Evolutionary conservation across 2,797 vertebrate genomes (phyloP).

Genomic region (Percopsis omiscomaycus): DNA sequence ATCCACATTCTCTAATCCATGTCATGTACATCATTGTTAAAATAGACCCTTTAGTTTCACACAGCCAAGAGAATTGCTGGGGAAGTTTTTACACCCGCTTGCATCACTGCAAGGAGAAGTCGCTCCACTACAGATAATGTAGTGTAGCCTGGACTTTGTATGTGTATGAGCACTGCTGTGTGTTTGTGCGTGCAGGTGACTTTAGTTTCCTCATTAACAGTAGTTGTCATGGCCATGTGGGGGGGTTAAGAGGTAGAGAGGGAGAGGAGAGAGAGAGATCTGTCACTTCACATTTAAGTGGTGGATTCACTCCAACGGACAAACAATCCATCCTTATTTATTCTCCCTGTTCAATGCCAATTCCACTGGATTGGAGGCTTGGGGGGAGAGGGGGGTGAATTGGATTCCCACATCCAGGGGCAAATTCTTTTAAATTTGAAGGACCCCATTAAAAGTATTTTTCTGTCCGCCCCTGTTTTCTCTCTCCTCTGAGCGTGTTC

Average conservation of each 20-base stretch:
- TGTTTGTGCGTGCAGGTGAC: constrained; percentile 40
- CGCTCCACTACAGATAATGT: constrained; percentile 4
- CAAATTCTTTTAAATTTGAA: constrained; percentile 72
- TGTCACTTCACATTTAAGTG: constrained; percentile 77
- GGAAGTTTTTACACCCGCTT: constrained; percentile 37
- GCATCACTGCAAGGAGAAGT: constrained; percentile 34
- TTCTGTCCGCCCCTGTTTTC: constrained; percentile 41
- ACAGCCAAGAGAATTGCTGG: constrained; percentile 19
- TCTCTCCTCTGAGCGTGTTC: constrained; percentile 12
- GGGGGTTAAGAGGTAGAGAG: neutral
- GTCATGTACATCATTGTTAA: constrained; percentile 29
- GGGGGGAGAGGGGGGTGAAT: constrained; percentile 38
- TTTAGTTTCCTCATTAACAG: constrained; percentile 45
- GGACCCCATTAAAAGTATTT: constrained; percentile 68
- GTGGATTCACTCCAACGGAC: constrained; percentile 67
- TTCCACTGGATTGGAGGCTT: constrained; percentile 58
- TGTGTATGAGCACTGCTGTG: neutral
- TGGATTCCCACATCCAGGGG: constrained; percentile 73
- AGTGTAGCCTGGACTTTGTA: neutral
- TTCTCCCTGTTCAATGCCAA: constrained; percentile 68
- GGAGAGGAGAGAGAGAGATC: constrained; percentile 35
- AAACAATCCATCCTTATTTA: constrained; percentile 80
- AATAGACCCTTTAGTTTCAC: constrained; percentile 42
- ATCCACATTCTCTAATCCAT: constrained; percentile 24
- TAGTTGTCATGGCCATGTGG: constrained; percentile 14